phyloP scores from a whole-genome alignment of 2,888 invertebrate species.

The Ichneumoninae sp. region DNA sequence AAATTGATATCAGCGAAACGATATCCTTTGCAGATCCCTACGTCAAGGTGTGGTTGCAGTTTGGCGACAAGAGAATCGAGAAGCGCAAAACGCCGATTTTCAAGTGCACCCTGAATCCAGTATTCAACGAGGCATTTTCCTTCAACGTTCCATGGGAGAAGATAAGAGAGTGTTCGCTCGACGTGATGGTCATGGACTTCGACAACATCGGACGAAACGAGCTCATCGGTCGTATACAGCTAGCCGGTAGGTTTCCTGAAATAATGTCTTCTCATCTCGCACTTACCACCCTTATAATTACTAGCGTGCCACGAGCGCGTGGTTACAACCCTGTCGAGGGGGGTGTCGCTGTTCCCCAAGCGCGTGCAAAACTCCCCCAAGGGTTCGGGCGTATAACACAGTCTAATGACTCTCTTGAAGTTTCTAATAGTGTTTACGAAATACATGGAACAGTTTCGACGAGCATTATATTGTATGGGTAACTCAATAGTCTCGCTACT shows the following conservation, averaged over 20 bases:
- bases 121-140: conserved; percentile 97
- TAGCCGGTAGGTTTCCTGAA: conserved; percentile 89
- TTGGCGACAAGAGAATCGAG: conserved; percentile 97
- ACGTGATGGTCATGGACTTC: conserved; percentile 98
- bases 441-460: conserved; percentile 43
- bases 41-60: conserved; percentile 98
- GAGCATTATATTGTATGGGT: conserved; percentile 29
- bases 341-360: background rate
- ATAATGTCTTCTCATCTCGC: conserved; percentile 10
- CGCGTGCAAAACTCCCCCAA: background rate
- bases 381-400: background rate
- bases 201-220: conserved; percentile 98
- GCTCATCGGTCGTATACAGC: conserved; percentile 95
- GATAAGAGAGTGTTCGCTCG: conserved; percentile 96
- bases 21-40: conserved; percentile 92
- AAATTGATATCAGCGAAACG: background rate
- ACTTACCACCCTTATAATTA: conserved; percentile 14
- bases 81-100: conserved; percentile 98
- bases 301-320: background rate
- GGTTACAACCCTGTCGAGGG: background rate
- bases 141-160: conserved; percentile 99
- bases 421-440: conserved; percentile 48
- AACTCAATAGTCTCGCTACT: conserved; percentile 37
- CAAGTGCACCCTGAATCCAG: conserved; percentile 97
- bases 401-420: conserved; percentile 1